Evolutionary conservation across 2,888 invertebrate genomes (phyloP), one percentile per base, ranked within the genome.

Genomic region (Lasius fuliginosus): DNA sequence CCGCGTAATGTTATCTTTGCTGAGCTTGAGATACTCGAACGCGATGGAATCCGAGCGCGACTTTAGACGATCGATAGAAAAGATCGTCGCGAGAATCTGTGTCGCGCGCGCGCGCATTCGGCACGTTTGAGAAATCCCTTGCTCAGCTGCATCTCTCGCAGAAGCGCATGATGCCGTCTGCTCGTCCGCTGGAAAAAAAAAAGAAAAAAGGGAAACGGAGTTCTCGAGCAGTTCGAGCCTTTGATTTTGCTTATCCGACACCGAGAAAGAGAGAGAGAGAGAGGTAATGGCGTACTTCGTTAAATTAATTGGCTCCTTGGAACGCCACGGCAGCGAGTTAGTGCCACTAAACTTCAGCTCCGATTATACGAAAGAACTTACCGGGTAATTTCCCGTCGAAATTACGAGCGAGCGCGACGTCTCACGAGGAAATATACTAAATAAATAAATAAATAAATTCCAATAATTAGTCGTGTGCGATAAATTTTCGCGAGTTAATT

Each of bases 281-380:
- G 86, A 90, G 88, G 86, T 90, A 90, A 92, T 90, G 90, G 90
- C 86, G 87, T 88, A 92, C 91, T 92, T 92, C 90, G 91, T 92
- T 91, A 92, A 90, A 91, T 92, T 92, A 91, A 92, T 92, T 90
- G 90, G 90, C 87, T 89, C 85, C 87, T 88, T 84, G 85, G 84
- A 77, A 84, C 85, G 79, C 87, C 85, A 85, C 83, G 88, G 87
- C 83, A 85, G 69, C 89, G 76, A 86, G 89, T 88, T 91, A 91
- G 88, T 88, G 90, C 79, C 89, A 90, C 90, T 90, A 90, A 91
- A 91, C 89, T 91, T 91, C 90, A 87, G 81, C 87, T 87, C 85
- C 86, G 89, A 85, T 91, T 88, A 88, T 87, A 87, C 88, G 88
- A 62, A 79, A 84, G 84, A 87, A 83, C 91, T 90, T 81, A 46